Evolutionary conservation across 2,888 invertebrate species (phyloP).

Genomic region (Drosophila mimetica): DNA sequence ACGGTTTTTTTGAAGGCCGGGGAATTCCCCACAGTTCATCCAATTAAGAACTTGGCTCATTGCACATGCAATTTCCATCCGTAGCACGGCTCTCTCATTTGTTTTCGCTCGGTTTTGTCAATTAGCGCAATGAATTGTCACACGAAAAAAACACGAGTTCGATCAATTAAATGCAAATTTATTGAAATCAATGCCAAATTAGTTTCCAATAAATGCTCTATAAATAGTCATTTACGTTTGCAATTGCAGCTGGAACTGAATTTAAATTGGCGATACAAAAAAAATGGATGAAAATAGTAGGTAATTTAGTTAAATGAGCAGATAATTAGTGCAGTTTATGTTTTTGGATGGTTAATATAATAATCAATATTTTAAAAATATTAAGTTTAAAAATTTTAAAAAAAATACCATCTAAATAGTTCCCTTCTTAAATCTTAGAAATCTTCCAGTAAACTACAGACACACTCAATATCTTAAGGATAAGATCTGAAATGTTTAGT

Average conservation of each 20-base stretch:
- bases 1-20: background rate
- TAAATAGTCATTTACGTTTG: conserved; percentile 37
- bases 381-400: no score
- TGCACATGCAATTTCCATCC: conserved; percentile 45
- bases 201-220: conserved; percentile 60
- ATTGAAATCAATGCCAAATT: conserved; percentile 70
- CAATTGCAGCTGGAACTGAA: conserved; percentile 12
- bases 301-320: background rate
- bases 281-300: background rate
- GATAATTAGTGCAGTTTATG: background rate
- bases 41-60: conserved; percentile 63
- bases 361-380: no score
- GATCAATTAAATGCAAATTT: conserved; percentile 70
- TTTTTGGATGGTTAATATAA: background rate
- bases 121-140: conserved; percentile 67
- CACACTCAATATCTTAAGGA: conserved; percentile 5
- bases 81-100: conserved; percentile 38
- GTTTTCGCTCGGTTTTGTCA: conserved; percentile 53
- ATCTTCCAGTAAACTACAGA: background rate
- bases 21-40: conserved; percentile 21
- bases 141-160: conserved; percentile 39
- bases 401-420: background rate
- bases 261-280: conserved; percentile 2
- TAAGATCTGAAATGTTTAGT: conserved; percentile 19
- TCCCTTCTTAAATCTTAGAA: background rate